These are phyloP conservation scores for Cyphotilapia sp. DNA, from an alignment of 2,113 vertebrate species.

Conservation along the genomic window DNA sequence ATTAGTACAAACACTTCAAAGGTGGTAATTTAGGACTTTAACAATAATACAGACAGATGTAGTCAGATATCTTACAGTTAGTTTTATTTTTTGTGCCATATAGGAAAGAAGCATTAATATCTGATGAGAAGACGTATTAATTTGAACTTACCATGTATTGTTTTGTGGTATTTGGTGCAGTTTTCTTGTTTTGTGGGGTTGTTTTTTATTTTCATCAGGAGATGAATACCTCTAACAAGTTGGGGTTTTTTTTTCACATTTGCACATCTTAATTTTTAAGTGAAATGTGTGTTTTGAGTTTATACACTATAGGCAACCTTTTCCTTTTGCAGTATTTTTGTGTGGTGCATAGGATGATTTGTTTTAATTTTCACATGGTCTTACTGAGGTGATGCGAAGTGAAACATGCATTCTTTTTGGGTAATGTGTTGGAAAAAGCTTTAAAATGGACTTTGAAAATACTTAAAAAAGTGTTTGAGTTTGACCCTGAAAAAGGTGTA, in stretches of 20 bases:
- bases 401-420: neutral
- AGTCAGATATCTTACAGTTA: neutral
- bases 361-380: neutral
- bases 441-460: neutral
- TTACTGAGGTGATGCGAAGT: neutral
- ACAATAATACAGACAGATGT: neutral
- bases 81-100: neutral
- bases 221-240: neutral
- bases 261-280: neutral
- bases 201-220: neutral
- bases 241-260: accelerated
- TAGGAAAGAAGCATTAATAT: neutral
- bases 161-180: neutral
- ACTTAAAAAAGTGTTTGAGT: neutral
- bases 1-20: neutral
- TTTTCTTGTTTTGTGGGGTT: neutral
- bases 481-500: neutral
- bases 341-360: neutral
- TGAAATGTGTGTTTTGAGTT: neutral
- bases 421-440: neutral
- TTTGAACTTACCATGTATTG: neutral
- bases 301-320: neutral
- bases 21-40: neutral
- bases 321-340: neutral
- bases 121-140: neutral